A percentile compares a stretch with the other conserved stretches of the same genome.
phyloP scores from a whole-genome alignment of 2,113 vertebrate species.

The Lynx canadensis region DNA sequence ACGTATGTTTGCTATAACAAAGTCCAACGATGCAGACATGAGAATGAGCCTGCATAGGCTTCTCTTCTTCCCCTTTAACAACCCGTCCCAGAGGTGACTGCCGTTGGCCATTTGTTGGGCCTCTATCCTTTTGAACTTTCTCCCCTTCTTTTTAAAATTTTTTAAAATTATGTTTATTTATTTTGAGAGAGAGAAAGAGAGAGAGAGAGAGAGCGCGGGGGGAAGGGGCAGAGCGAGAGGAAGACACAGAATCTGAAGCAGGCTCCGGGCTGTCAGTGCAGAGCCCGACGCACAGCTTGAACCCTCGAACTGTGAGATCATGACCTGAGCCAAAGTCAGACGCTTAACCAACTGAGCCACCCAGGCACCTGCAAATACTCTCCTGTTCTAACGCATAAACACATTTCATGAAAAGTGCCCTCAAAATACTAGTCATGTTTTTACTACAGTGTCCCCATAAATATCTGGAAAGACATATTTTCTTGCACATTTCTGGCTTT shows the following conservation, averaged over 20 bases:
- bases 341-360: too few species aligned
- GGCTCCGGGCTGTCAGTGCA: too few species aligned
- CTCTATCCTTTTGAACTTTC: not conserved
- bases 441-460: not conserved
- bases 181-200: too few species aligned
- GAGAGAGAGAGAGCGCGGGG: too few species aligned
- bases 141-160: not conserved
- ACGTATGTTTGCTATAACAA: slow-evolving; percentile 11
- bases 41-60: not conserved
- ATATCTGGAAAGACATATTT: not conserved
- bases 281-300: too few species aligned
- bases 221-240: too few species aligned
- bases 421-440: not conserved
- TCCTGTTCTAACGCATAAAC: not conserved
- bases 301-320: too few species aligned
- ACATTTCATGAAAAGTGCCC: not conserved
- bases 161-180: too few species aligned
- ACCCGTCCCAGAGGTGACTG: not conserved
- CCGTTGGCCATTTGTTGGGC: not conserved
- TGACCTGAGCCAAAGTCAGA: too few species aligned
- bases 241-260: too few species aligned
- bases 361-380: not conserved
- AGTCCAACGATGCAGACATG: not conserved
- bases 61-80: too few species aligned
- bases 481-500: slow-evolving; percentile 2